phyloP scores from a whole-genome alignment of 2,888 invertebrate species.

The Ceramica pisi region DNA sequence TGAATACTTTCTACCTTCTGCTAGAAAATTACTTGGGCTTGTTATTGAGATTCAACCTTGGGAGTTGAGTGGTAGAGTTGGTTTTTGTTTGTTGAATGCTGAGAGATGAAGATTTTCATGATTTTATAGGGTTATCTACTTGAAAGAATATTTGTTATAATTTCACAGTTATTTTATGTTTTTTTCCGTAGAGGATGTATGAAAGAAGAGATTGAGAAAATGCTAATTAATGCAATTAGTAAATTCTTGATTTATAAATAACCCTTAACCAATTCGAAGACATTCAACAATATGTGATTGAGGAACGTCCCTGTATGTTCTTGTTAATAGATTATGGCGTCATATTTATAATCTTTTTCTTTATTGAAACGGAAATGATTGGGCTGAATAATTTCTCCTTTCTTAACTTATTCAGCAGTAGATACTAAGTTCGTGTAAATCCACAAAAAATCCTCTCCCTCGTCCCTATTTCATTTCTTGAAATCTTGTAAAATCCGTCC shows the following conservation, averaged over 20 bases:
- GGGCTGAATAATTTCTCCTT: not conserved
- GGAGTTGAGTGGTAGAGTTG: constrained; percentile 35
- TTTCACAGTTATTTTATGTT: not conserved
- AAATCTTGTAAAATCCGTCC: not conserved
- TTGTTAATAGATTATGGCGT: too few relatives aligned
- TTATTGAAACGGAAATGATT: not conserved
- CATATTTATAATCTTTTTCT: too few relatives aligned
- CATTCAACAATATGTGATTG: too few relatives aligned
- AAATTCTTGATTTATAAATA: too few relatives aligned
- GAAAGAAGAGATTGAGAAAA: not conserved
- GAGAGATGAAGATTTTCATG: constrained; percentile 75
- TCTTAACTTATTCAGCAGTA: not conserved
- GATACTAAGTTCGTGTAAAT: not conserved
- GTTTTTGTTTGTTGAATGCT: constrained; percentile 41
- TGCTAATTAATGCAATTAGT: too few relatives aligned
- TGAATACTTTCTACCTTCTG: constrained; percentile 73
- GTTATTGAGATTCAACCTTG: constrained; percentile 55
- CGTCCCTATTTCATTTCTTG: not conserved
- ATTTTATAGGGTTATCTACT: constrained; percentile 56
- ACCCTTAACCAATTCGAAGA: too few relatives aligned
- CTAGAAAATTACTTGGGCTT: constrained; percentile 51
- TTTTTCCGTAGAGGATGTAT: not conserved
- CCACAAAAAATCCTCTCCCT: not conserved
- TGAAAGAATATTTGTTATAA: not conserved
- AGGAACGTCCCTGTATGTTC: too few relatives aligned